Percentiles rank a stretch among this genome's conserved stretches.
Conservation (phyloP, 1,140 invertebrate species). For the Stegodyphus dumicola region DNA sequence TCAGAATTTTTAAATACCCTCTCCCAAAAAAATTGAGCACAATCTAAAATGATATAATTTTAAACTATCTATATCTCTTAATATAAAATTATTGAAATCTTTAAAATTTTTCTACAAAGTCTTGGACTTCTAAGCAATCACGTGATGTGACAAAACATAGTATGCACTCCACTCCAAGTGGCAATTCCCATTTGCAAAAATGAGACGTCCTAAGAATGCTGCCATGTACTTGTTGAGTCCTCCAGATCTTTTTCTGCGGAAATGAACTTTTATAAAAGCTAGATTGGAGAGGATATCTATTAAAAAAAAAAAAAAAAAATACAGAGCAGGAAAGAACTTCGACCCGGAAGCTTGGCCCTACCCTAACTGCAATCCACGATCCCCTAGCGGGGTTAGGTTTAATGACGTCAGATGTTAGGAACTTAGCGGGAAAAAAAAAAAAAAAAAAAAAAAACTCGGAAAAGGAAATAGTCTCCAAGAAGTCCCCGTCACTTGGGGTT, state of each 20-base stretch:
- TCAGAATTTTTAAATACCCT: no score
- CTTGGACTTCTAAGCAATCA: no score
- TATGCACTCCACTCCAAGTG: no score
- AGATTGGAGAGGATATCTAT: constrained; percentile 2
- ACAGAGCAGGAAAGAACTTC: background rate
- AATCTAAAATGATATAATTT: no score
- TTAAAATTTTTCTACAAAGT: no score
- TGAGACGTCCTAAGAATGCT: background rate
- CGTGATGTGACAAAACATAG: no score
- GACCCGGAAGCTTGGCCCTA: constrained; percentile 32
- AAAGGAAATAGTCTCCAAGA: constrained; percentile 27
- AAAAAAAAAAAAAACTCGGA: background rate
- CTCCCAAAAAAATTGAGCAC: no score
- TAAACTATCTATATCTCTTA: no score
- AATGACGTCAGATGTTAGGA: constrained; percentile 34
- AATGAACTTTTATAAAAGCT: constrained; percentile 31
- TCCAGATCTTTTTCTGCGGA: constrained; percentile 7
- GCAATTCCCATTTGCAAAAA: no score
- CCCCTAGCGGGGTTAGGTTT: constrained; percentile 43
- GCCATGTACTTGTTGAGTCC: background rate
- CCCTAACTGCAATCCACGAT: constrained; percentile 45
- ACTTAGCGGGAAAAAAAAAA: background rate
- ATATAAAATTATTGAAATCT: no score
- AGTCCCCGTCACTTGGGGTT: constrained; percentile 4
- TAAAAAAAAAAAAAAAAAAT: background rate